Percentiles rank a stretch among this genome's conserved stretches.
Conservation (phyloP, 2,113 vertebrate genomes). For the Nettapus auritus region DNA sequence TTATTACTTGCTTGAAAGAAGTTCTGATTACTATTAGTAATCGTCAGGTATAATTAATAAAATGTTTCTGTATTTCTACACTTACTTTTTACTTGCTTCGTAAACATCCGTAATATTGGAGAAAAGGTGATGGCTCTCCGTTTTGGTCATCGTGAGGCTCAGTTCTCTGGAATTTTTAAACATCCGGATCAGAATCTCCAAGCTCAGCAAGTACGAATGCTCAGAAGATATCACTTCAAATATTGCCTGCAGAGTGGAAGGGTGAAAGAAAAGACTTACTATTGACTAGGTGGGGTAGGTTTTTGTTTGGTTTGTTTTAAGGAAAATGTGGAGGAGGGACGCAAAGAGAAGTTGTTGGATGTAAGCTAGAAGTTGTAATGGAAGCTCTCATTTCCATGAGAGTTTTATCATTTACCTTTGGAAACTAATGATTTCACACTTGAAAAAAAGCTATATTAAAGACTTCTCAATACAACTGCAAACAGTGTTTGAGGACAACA, state of each 20-base stretch:
- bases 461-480: not conserved
- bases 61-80: not conserved
- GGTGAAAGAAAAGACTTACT: not conserved
- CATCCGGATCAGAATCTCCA: constrained; percentile 94
- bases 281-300: not conserved
- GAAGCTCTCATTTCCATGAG: not conserved
- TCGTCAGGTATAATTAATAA: not conserved
- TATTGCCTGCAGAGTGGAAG: constrained; percentile 82
- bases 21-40: not conserved
- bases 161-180: constrained; percentile 93
- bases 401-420: not conserved
- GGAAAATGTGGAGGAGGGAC: not conserved
- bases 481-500: not conserved
- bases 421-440: not conserved
- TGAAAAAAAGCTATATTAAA: not conserved
- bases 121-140: constrained; percentile 95
- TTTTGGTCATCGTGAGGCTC: constrained; percentile 93
- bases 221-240: constrained; percentile 99
- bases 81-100: constrained; percentile 95
- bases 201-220: constrained; percentile 94
- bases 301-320: not conserved
- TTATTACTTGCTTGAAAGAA: not conserved
- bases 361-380: not conserved
- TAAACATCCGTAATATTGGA: constrained; percentile 95
- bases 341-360: not conserved